A percentile compares a stretch with the other conserved stretches of the same genome.
Conservation (phyloP, 1,140 invertebrate species). For the Oryzaephilus surinamensis region DNA sequence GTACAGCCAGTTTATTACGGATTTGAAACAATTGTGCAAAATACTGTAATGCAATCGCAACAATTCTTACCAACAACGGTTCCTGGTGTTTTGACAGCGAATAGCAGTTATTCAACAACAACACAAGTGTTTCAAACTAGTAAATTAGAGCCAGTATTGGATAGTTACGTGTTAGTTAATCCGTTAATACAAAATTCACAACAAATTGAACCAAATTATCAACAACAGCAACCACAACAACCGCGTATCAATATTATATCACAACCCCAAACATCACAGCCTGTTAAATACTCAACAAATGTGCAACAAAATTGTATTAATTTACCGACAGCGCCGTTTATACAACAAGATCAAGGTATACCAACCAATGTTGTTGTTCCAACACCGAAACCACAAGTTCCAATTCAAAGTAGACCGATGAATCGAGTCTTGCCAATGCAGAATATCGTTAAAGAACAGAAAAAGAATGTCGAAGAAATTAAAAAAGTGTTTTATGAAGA, state of each 20-base stretch:
- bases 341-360: conserved; percentile 45
- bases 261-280: neutral
- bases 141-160: conserved; percentile 65
- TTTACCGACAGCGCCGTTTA: conserved; percentile 46
- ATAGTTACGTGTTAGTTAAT: conserved; percentile 61
- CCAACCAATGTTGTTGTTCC: conserved; percentile 59
- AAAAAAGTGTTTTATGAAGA: conserved; percentile 5
- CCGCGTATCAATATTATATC: neutral
- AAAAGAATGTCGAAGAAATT: conserved; percentile 9
- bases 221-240: conserved; percentile 35
- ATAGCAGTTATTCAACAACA: conserved; percentile 68
- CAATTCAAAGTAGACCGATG: conserved; percentile 48
- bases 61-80: conserved; percentile 67
- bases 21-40: conserved; percentile 72
- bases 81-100: conserved; percentile 62
- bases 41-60: conserved; percentile 74
- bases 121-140: conserved; percentile 74
- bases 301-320: conserved; percentile 35
- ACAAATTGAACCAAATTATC: conserved; percentile 32
- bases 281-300: conserved; percentile 10
- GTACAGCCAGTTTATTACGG: conserved; percentile 66
- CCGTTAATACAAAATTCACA: conserved; percentile 17
- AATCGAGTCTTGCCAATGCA: conserved; percentile 66
- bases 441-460: conserved; percentile 32
- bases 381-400: conserved; percentile 40